Base-by-base conservation (phyloP, 2,113 vertebrate species). In the Gymnogyps californianus region DNA sequence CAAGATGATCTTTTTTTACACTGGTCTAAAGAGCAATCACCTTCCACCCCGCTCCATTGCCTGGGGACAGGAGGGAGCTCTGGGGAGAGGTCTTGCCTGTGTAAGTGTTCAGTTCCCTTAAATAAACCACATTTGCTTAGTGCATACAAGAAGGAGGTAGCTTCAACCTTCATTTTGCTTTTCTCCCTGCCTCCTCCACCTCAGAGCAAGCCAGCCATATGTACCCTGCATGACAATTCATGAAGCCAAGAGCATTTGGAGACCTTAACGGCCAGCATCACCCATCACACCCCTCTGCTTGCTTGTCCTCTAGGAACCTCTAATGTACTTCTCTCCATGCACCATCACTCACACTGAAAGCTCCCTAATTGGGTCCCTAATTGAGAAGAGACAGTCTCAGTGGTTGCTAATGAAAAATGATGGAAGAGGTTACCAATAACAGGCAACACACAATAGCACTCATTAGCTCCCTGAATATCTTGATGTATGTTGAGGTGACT, bases 1-100 rank as follows among this genome's bases (percentile, higher is more conserved):
- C 0, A 0, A 47, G 24, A 16, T 32, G 7, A 70, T 51, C 0
- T 12, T 40, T 51, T 81, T 66, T 89, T 67, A 26, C 5, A 5
- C 8, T 34, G 11, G 7, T 66, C 46, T 75, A 62, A 71, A 86
- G 12, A 86, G 17, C 34, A 86, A 18, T 22, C 34, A 42, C 75
- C 15, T 66, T 85, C 21, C 20, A 67, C 6, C 6, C 19, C 6
- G 32, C 5, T 59, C 16, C 13, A 9, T 36, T 59, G 15, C 16
- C n/a, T 38, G 9, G 17, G 16, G 38, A n/a, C 44, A 55, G 20
- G 10, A 89, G 18, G 5, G 47, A 54, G 13, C 6, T 58, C 47
- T 42, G 51, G 28, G 7, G 8, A 83, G 18, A 54, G 9, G 9
- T 19, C 25, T 44, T 79, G 21, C 17, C 24, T 52, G 2, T 38